Base-by-base conservation (phyloP, 2,797 vertebrate species). In the Acipenser ruthenus region DNA sequence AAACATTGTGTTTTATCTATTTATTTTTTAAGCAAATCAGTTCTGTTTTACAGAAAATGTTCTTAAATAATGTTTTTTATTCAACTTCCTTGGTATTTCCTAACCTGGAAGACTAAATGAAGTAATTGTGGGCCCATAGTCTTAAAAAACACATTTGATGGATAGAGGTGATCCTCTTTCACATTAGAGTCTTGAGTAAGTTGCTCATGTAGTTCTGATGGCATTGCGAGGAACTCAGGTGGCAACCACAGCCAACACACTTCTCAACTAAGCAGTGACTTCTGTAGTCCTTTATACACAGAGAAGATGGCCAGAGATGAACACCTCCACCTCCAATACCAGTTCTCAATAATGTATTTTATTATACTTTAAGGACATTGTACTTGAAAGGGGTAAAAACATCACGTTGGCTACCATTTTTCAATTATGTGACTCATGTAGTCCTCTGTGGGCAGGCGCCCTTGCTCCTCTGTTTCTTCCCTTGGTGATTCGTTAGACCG, bases 361-460 rank as follows among this genome's bases (percentile, higher is more conserved):
- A 37, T 37, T 37, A 37, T 37, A 37, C 18, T 37, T 62, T 62
- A 62, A 48, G 15, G 23, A 62, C 7, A 6, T 62, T 18, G 60
- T 62, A 18, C 15, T 13, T 62, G 15, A 23, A 23, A 15, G 60
- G 6, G 8, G 15, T 15, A 62, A 48, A 11, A 58, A 11, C 6
- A 13, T 13, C 10, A 71, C 77, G 64, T 69, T 78, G 81, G 88
- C 93, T 98, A 99, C 96, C 96, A 99, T 83, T 94, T 96, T 83
- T 96, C 95, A 76, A 98, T 91, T 79, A 99, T 99, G 92, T 99
- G 96, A 93, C 94, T 98, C 93, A 99, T 94, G 89, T 99, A 99
- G 92, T 99, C 96, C 88, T 98, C 95, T 0, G 96, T 99, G 80
- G 95, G 95, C 82, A 93, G 89, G 12, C 95, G 87, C 78, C 83